A percentile compares a stretch with the other conserved stretches of the same genome.
These are phyloP conservation scores for Dendroctonus ponderosae DNA, from an alignment of 1,140 invertebrate genomes.

Conservation along the genomic window DNA sequence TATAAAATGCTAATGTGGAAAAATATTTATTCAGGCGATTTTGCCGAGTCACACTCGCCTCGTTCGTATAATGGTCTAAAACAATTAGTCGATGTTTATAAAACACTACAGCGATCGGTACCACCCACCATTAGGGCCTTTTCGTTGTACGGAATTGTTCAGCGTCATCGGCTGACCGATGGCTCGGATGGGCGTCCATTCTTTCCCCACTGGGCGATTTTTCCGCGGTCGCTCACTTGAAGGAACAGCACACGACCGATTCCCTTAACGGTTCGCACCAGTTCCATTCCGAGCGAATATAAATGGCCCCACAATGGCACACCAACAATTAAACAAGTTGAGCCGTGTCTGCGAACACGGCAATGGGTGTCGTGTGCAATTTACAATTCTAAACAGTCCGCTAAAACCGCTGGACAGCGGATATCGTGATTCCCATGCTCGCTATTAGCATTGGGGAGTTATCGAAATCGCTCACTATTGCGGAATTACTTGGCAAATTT, in stretches of 20 bases:
- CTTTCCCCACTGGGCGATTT: too few relatives aligned
- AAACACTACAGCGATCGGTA: slow-evolving; percentile 5
- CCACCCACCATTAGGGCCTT: slow-evolving; percentile 1
- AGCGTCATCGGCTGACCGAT: too few relatives aligned
- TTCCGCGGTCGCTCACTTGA: too few relatives aligned
- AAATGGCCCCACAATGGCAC: slow-evolving; percentile 16
- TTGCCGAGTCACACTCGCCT: too few relatives aligned
- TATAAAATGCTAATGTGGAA: slow-evolving; percentile 16
- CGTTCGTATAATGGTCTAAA: slow-evolving; percentile 7
- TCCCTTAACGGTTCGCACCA: too few relatives aligned
- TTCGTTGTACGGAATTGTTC: too few relatives aligned
- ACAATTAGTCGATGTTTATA: slow-evolving; percentile 14
- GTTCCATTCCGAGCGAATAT: background rate
- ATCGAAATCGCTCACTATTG: background rate
- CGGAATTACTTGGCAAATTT: too few relatives aligned
- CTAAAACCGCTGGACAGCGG: slow-evolving; percentile 11
- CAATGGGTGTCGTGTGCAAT: slow-evolving; percentile 20
- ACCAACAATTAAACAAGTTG: slow-evolving; percentile 24
- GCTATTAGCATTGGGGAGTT: slow-evolving; percentile 21
- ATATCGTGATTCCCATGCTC: slow-evolving; percentile 20
- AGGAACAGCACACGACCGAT: too few relatives aligned
- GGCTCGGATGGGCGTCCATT: too few relatives aligned
- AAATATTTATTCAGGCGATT: slow-evolving; percentile 5
- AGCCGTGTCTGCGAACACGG: slow-evolving; percentile 14
- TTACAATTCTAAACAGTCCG: slow-evolving; percentile 20